Percentiles rank a stretch among this genome's conserved stretches.
phyloP scores from a whole-genome alignment of 2,113 vertebrate species.

The Paedocypris sp. region DNA sequence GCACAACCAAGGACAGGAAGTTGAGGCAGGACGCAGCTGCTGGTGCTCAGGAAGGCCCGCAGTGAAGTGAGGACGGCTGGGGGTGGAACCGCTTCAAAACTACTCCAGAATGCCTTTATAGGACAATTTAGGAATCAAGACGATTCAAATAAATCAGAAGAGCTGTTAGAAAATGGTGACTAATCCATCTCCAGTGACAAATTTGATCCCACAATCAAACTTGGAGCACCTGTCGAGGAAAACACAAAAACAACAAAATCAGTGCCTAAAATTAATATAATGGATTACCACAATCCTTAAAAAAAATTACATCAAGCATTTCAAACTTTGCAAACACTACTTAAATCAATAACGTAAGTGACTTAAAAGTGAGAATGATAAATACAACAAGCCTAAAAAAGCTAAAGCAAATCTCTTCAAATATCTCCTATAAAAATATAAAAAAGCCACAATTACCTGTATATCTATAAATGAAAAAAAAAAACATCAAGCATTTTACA shows the following conservation, averaged over 20 bases:
- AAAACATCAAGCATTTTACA: too few species aligned
- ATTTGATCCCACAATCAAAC: background rate
- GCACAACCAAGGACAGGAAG: constrained; percentile 68
- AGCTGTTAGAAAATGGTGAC: constrained; percentile 17
- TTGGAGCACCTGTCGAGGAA: constrained; percentile 30
- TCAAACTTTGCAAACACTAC: too few species aligned
- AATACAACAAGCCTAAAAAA: too few species aligned
- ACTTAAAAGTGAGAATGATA: too few species aligned
- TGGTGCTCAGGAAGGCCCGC: constrained; percentile 63
- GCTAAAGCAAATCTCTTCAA: too few species aligned
- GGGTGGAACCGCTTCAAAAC: constrained; percentile 26
- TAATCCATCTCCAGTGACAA: constrained; percentile 29
- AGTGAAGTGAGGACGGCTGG: constrained; percentile 38
- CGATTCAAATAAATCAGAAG: constrained; percentile 17
- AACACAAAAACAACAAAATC: background rate
- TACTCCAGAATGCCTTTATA: constrained; percentile 16
- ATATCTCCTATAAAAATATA: too few species aligned
- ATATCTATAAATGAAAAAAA: too few species aligned
- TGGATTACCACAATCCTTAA: too few species aligned
- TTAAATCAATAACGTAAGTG: too few species aligned
- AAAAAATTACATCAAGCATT: too few species aligned
- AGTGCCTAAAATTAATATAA: background rate
- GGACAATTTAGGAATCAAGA: constrained; percentile 10
- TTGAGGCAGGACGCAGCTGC: constrained; percentile 67
- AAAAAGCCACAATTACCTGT: too few species aligned